Base-by-base conservation (phyloP, 1,140 invertebrate genomes). In the Drosophila asahinai region DNA sequence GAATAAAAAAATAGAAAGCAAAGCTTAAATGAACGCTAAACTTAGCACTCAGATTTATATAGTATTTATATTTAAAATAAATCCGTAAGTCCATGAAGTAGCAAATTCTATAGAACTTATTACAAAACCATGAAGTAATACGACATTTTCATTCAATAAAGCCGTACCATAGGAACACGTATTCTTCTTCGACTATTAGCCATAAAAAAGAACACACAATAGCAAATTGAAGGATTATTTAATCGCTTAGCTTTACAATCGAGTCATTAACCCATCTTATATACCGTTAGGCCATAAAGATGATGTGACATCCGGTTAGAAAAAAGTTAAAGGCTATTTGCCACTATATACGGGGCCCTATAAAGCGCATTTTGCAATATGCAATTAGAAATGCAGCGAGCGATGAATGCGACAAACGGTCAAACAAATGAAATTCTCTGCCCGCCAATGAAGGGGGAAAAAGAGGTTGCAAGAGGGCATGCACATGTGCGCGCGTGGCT, bases 331-430 rank as follows among this genome's bases (percentile, higher is more conserved):
- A 22, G 42, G 3, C 51, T 8, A 70, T 70, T 70, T 40, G 43
- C 36, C 36, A 27, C 27, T 36, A 40, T 70, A 71, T 70, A 43
- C 15, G 25, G 12, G n/a, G 27, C 38, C 27, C 27, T 58, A 49
- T 49, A 49, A 38, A 61, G 45, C 36, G 54, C 36, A 71, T 33
- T 64, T 55, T 64, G 60, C 77, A 57, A 79, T 74, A 52, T 73
- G 74, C 74, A 77, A 77, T 87, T 87, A 52, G 68, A 74, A 86
- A 74, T 81, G 80, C 83, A 86, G 74, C 45, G 52, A 72, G 72
- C 66, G 57, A 57, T 55, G 30, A 51, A 72, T 61, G 57, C 83
- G 80, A 87, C 80, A 87, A 82, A 72, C 67, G 45, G 49, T 57
- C 49, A 57, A 70, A 65, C 71, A 65, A 74, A 45, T 62, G 43